Percentiles rank a stretch among this genome's conserved stretches.
Evolutionary conservation across 2,888 invertebrate genomes (phyloP).

Genomic region (Eupithecia vulgata): DNA sequence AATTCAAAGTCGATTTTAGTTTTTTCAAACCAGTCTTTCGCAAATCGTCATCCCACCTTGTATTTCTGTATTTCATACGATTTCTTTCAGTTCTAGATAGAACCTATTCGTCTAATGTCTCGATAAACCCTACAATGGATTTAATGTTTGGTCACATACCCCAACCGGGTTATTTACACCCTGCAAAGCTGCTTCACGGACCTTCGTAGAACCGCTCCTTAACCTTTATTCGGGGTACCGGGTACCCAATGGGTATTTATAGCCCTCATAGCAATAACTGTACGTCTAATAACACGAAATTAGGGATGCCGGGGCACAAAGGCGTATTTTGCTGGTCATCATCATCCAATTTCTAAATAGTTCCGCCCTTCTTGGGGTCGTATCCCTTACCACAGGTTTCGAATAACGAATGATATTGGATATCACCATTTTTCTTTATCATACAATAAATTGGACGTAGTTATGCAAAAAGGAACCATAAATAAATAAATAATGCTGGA

Average conservation of each 20-base stretch:
- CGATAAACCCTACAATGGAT: not conserved
- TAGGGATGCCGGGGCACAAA: constrained; percentile 28
- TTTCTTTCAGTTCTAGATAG: no score
- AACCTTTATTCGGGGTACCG: constrained; percentile 5
- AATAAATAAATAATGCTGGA: no score
- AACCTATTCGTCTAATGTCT: not conserved
- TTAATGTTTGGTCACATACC: not conserved
- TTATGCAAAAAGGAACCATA: no score
- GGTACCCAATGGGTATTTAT: constrained; percentile 5
- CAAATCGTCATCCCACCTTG: no score
- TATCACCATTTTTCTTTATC: not conserved
- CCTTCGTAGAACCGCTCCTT: not conserved
- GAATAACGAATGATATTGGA: not conserved
- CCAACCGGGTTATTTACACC: not conserved
- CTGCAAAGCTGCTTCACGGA: not conserved
- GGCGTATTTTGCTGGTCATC: constrained; percentile 39
- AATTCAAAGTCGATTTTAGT: no score
- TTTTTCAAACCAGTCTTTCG: no score
- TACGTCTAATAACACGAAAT: constrained; percentile 6
- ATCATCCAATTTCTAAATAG: constrained; percentile 45
- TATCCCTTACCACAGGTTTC: constrained; percentile 6
- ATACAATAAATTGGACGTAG: no score
- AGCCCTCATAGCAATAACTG: constrained; percentile 9
- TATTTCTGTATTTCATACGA: no score
- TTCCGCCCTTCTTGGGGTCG: constrained; percentile 25